These are phyloP conservation scores for Epirrita christyi DNA, from an alignment of 2,888 invertebrate genomes.

Conservation along the genomic window DNA sequence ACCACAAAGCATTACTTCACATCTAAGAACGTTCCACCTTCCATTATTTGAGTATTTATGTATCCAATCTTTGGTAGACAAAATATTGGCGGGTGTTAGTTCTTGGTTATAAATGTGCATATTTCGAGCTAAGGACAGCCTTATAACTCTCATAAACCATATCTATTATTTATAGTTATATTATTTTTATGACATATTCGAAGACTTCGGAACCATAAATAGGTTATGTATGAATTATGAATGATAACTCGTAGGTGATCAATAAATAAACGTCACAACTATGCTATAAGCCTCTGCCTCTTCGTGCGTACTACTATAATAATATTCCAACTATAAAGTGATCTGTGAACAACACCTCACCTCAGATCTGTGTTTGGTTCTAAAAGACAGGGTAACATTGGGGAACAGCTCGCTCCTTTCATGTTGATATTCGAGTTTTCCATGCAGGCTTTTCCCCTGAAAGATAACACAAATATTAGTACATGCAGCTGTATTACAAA, in stretches of 20 bases:
- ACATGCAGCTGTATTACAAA: conserved; percentile 14
- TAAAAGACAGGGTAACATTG: conserved; percentile 53
- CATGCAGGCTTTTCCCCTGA: conserved; percentile 78
- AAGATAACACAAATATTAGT: conserved; percentile 40
- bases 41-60: conserved; percentile 33
- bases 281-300: conserved; percentile 43
- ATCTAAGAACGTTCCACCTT: conserved; percentile 12
- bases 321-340: conserved; percentile 44
- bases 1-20: not conserved
- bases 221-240: conserved; percentile 12
- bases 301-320: conserved; percentile 30
- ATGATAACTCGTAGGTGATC: conserved; percentile 31
- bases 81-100: conserved; percentile 22
- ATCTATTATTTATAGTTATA: conserved; percentile 28
- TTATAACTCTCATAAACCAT: conserved; percentile 26
- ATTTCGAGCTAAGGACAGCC: conserved; percentile 29
- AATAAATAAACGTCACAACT: conserved; percentile 41
- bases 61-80: conserved; percentile 42
- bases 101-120: conserved; percentile 16
- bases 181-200: conserved; percentile 28
- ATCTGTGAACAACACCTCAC: conserved; percentile 61
- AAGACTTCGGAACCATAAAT: conserved; percentile 30
- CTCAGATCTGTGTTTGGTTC: conserved; percentile 72
- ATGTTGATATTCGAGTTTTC: conserved; percentile 83
- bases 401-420: conserved; percentile 54